phyloP scores from a whole-genome alignment of 2,113 vertebrate genomes.

The Melanerpes aurifrons region DNA sequence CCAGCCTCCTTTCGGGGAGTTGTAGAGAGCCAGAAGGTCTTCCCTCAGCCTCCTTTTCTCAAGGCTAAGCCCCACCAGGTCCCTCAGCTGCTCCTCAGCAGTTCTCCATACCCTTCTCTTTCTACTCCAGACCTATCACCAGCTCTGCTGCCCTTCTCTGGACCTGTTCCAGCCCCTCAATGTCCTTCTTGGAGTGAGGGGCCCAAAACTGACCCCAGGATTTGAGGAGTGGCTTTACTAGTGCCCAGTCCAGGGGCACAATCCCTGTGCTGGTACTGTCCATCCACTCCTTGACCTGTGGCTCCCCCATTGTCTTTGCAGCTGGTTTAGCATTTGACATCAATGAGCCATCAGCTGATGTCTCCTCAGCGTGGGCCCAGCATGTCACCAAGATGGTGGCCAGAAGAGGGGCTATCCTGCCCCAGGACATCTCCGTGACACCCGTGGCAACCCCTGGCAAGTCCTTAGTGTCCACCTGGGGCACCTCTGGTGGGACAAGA shows the following conservation, averaged over 20 bases:
- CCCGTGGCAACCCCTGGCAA: conserved; percentile 91
- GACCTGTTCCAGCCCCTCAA: too few species aligned
- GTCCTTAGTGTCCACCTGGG: neutral
- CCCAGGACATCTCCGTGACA: conserved; percentile 94
- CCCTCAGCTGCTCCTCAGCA: neutral
- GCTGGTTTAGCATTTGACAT: conserved; percentile 94
- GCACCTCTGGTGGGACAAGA: too few species aligned
- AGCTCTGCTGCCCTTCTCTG: neutral
- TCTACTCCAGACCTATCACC: neutral
- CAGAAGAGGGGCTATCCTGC: conserved; percentile 94
- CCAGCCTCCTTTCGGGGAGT: too few species aligned
- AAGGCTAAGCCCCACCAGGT: too few species aligned
- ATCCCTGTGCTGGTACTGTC: neutral
- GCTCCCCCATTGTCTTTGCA: conserved; percentile 3
- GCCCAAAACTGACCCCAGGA: neutral
- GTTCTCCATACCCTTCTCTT: neutral
- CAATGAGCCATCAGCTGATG: conserved; percentile 91
- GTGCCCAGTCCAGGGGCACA: neutral
- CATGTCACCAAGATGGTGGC: conserved; percentile 99
- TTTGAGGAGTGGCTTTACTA: neutral
- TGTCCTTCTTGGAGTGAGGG: neutral
- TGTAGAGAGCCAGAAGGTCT: too few species aligned
- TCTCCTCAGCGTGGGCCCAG: conserved; percentile 96
- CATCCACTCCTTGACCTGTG: accelerated
- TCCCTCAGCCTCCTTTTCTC: too few species aligned